Conservation (phyloP, 2,888 invertebrate species). For the Trachelus iudaicus region DNA sequence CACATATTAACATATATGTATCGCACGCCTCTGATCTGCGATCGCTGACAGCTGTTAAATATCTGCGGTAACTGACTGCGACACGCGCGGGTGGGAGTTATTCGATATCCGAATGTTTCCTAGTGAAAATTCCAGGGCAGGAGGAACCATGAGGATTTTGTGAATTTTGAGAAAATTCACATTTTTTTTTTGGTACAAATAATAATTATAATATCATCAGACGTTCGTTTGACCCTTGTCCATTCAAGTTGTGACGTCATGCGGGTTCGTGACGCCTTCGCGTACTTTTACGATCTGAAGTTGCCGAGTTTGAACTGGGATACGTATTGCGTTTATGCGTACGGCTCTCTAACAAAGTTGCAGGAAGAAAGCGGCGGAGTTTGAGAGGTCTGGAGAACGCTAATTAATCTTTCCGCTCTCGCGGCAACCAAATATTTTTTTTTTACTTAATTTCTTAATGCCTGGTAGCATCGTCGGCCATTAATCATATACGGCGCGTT, state of each 20-base stretch:
- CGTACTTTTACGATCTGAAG: neutral
- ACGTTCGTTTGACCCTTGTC: neutral
- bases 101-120: neutral
- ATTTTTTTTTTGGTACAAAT: neutral
- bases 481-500: neutral
- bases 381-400: neutral
- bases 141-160: neutral
- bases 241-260: neutral
- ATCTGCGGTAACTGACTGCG: neutral
- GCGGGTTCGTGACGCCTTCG: neutral
- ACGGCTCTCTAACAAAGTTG: neutral
- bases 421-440: slow-evolving; percentile 4
- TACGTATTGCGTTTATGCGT: neutral
- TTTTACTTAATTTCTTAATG: neutral
- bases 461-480: neutral
- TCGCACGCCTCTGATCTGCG: too few species aligned
- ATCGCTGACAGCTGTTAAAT: neutral
- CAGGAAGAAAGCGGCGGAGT: neutral
- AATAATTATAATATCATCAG: neutral
- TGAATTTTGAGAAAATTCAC: too few species aligned
- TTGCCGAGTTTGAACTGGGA: neutral
- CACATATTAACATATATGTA: too few species aligned
- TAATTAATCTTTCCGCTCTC: neutral
- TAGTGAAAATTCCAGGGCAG: neutral
- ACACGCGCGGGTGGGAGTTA: neutral